phyloP scores from a whole-genome alignment of 2,113 vertebrate genomes.

The Motacilla tschutschensis region DNA sequence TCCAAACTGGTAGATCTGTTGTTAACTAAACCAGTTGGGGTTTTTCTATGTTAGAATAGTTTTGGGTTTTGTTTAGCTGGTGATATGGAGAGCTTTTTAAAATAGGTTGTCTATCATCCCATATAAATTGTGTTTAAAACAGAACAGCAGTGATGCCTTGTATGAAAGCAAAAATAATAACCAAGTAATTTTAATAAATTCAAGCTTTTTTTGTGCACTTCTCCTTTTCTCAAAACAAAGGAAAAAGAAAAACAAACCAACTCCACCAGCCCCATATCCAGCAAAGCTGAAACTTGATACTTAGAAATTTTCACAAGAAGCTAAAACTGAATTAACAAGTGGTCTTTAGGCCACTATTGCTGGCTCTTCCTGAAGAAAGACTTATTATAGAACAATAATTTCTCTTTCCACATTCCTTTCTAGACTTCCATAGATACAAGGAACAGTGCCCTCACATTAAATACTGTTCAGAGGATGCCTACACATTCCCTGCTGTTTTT shows the following conservation, averaged over 20 bases:
- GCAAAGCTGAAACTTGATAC: constrained; percentile 1
- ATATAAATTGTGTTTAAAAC: not conserved
- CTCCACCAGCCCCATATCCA: not conserved
- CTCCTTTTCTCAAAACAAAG: not conserved
- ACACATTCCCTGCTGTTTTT: constrained; percentile 60
- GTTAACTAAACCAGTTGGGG: not conserved
- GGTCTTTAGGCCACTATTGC: not conserved
- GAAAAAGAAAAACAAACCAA: not conserved
- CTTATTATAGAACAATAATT: constrained; percentile 47
- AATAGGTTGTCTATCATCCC: not conserved
- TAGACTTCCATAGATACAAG: constrained; percentile 50
- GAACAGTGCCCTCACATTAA: constrained; percentile 31
- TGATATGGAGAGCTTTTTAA: not conserved
- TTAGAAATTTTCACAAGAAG: not conserved
- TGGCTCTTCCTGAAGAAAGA: constrained; percentile 8
- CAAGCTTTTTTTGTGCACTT: not conserved
- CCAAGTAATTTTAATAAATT: not conserved
- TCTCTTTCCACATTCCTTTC: constrained; percentile 49
- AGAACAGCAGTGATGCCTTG: not conserved
- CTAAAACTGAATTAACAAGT: constrained; percentile 2
- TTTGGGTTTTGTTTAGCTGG: not conserved
- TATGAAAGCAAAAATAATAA: not conserved
- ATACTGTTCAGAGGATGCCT: constrained; percentile 51
- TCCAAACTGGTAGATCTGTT: not conserved
- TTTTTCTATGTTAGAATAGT: not conserved